A percentile compares a stretch with the other conserved stretches of the same genome.
phyloP scores from a whole-genome alignment of 2,797 vertebrate genomes.

The Danio jaintianensis region DNA sequence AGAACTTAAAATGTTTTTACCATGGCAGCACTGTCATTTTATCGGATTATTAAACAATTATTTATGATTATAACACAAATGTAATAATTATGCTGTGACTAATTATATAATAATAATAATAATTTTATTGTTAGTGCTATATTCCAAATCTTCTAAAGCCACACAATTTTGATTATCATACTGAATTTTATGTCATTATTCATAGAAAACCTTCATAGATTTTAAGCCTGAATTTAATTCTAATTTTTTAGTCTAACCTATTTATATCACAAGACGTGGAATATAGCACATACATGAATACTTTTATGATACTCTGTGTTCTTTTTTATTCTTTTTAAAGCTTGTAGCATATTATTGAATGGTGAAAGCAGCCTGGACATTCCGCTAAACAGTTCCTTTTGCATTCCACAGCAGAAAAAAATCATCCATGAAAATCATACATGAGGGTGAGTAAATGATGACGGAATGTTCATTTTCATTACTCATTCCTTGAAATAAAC shows the following conservation, averaged over 20 bases:
- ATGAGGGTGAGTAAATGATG: constrained; percentile 11
- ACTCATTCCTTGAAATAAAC: constrained; percentile 17
- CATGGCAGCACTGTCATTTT: not conserved
- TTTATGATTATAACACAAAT: not conserved
- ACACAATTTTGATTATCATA: not conserved
- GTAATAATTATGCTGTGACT: not conserved
- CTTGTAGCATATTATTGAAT: not conserved
- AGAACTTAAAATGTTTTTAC: not conserved
- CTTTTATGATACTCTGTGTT: not conserved
- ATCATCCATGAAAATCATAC: not conserved
- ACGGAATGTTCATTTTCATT: not conserved
- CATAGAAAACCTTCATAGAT: not conserved
- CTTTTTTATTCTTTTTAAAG: not conserved
- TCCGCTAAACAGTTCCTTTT: not conserved
- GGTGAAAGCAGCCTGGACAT: not conserved
- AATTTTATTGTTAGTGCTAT: not conserved
- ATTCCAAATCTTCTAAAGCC: not conserved
- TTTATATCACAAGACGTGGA: not conserved
- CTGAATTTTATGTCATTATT: not conserved
- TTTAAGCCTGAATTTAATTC: not conserved
- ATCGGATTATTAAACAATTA: not conserved
- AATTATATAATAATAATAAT: not conserved
- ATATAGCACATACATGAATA: not conserved
- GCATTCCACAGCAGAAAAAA: not conserved
- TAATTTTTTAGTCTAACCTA: not conserved